Conservation (phyloP, 2,113 vertebrate genomes). For the Aspiorhynchus laticeps region DNA sequence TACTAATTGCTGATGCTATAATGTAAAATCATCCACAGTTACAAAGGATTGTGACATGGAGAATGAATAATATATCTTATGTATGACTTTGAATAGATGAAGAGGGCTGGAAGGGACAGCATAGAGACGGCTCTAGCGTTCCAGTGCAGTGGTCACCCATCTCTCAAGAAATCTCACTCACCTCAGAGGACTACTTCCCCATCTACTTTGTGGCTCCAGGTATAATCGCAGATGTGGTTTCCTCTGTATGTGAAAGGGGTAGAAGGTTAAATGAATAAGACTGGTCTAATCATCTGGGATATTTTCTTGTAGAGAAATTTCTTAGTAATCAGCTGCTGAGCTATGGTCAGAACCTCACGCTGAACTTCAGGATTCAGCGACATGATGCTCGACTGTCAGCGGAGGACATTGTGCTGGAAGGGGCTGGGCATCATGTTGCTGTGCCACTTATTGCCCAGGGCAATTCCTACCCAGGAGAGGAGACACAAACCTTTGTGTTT, state of each 20-base stretch:
- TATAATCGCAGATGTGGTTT: conserved; percentile 61
- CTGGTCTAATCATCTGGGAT: neutral
- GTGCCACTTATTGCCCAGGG: conserved; percentile 95
- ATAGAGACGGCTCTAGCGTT: conserved; percentile 81
- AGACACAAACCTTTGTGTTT: conserved; percentile 83
- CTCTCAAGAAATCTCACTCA: conserved; percentile 84
- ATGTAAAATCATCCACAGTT: neutral
- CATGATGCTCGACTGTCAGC: conserved; percentile 90
- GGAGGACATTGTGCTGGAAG: conserved; percentile 93
- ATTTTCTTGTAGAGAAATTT: conserved; percentile 81
- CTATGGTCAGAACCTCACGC: conserved; percentile 91
- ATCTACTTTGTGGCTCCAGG: conserved; percentile 93
- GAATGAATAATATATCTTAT: neutral
- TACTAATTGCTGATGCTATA: neutral
- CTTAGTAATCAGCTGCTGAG: conserved; percentile 91
- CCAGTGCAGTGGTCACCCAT: conserved; percentile 82
- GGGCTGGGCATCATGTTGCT: conserved; percentile 81
- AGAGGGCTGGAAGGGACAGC: conserved; percentile 88
- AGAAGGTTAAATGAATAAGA: neutral
- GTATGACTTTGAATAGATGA: conserved; percentile 69
- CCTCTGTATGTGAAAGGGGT: neutral
- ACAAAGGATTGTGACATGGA: neutral
- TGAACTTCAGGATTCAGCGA: conserved; percentile 89
- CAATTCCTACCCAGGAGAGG: conserved; percentile 91
- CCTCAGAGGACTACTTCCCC: conserved; percentile 92